These are phyloP conservation scores for Columbina picui DNA, from an alignment of 2,113 vertebrate genomes.

Conservation along the genomic window DNA sequence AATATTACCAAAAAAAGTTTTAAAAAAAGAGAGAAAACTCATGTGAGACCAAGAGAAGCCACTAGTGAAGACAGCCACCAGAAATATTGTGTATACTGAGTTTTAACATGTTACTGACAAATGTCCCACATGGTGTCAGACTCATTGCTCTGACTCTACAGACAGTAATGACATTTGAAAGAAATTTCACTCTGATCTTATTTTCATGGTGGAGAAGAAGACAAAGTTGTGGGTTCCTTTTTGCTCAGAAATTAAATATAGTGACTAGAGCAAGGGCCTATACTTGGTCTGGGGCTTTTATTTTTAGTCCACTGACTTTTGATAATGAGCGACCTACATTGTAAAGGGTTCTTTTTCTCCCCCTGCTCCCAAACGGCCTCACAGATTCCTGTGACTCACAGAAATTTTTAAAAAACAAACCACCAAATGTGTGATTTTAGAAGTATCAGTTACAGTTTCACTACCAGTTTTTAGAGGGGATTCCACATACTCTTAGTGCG, in stretches of 20 bases:
- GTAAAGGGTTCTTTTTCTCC: background rate
- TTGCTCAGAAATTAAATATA: background rate
- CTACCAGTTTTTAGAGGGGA: slow-evolving; percentile 33
- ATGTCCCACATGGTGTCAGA: background rate
- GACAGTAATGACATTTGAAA: background rate
- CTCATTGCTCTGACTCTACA: background rate
- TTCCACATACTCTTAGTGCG: slow-evolving; percentile 6
- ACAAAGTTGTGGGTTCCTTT: background rate
- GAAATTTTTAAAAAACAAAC: slow-evolving; percentile 52
- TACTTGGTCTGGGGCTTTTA: background rate
- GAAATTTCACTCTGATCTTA: background rate
- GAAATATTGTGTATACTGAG: background rate
- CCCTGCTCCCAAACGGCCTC: background rate
- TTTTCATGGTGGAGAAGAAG: background rate
- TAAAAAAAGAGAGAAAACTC: background rate
- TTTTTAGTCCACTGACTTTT: slow-evolving; percentile 14
- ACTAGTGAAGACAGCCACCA: background rate
- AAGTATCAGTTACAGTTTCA: slow-evolving; percentile 39
- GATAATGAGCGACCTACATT: background rate
- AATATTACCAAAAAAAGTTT: background rate
- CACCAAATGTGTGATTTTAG: slow-evolving; percentile 59
- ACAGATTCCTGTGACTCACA: slow-evolving; percentile 67
- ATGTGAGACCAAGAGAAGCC: background rate
- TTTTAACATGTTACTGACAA: background rate
- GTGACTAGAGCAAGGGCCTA: background rate